Evolutionary conservation across 2,797 vertebrate species (phyloP).

Genomic region (Graptemys geographica): DNA sequence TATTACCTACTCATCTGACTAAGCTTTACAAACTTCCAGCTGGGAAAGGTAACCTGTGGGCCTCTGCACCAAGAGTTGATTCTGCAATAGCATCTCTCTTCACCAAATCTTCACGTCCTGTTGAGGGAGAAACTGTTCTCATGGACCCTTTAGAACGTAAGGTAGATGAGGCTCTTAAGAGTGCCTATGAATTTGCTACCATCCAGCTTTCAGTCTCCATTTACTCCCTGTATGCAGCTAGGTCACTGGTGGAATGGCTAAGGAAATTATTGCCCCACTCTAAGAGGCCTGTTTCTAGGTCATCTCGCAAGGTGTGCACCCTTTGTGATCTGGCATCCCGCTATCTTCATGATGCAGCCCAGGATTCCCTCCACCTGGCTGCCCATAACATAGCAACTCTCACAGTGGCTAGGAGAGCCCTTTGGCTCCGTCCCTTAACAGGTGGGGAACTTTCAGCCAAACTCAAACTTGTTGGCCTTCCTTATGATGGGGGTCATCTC

Average conservation of each 20-base stretch:
- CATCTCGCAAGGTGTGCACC: neutral
- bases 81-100: neutral
- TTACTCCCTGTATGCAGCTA: neutral
- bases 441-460: neutral
- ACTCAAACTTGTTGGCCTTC: neutral
- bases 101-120: neutral
- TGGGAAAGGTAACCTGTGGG: neutral
- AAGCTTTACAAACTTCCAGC: neutral
- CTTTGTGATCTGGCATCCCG: neutral
- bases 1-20: accelerated
- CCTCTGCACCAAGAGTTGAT: neutral
- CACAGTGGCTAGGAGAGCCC: neutral
- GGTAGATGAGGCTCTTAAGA: neutral
- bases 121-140: neutral
- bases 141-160: neutral
- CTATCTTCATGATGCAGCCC: neutral
- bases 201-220: neutral
- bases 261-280: neutral
- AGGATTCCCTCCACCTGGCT: neutral
- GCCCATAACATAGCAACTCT: neutral
- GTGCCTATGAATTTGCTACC: neutral
- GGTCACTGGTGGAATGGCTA: neutral
- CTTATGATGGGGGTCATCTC: neutral
- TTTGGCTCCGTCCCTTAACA: neutral
- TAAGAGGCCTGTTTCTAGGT: neutral